phyloP scores from a whole-genome alignment of 2,888 invertebrate genomes.

The Scaptomyza parva region DNA sequence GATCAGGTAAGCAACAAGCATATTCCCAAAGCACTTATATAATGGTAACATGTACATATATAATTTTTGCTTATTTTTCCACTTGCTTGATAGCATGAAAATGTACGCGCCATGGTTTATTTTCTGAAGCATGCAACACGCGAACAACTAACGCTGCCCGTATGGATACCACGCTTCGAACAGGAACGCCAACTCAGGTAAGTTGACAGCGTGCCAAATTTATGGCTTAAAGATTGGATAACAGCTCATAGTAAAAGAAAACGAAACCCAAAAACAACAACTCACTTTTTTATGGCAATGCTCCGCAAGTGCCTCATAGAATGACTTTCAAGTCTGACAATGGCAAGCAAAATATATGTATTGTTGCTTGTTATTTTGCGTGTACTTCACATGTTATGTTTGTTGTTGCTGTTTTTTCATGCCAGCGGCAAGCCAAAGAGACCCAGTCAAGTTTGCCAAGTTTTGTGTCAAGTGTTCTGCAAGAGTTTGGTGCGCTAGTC shows the following conservation, averaged over 20 bases:
- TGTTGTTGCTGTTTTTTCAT: constrained; percentile 5
- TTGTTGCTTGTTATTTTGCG: constrained; percentile 27
- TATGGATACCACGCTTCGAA: constrained; percentile 81
- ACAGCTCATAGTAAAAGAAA: background rate
- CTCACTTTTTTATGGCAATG: background rate
- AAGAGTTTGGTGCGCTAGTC: background rate
- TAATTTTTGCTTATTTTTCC: constrained; percentile 9
- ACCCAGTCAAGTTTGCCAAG: background rate
- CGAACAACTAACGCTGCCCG: constrained; percentile 87
- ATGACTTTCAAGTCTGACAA: constrained; percentile 42
- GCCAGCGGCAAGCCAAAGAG: constrained; percentile 27
- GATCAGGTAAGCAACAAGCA: constrained; percentile 84
- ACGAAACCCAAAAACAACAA: background rate
- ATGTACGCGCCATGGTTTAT: constrained; percentile 90
- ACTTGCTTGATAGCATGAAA: constrained; percentile 88
- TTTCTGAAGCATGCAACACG: constrained; percentile 91
- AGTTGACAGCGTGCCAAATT: constrained; percentile 58
- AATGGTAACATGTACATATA: background rate
- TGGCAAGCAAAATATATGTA: constrained; percentile 35
- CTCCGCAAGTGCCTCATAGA: constrained; percentile 5
- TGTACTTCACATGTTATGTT: constrained; percentile 17
- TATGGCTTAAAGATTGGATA: constrained; percentile 23
- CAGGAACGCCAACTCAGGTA: constrained; percentile 82
- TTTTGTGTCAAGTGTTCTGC: background rate
- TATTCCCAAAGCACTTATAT: background rate